Percentiles rank a stretch among this genome's conserved stretches.
These are phyloP conservation scores for Melanerpes formicivorus DNA, from an alignment of 2,113 vertebrate genomes.

Conservation along the genomic window DNA sequence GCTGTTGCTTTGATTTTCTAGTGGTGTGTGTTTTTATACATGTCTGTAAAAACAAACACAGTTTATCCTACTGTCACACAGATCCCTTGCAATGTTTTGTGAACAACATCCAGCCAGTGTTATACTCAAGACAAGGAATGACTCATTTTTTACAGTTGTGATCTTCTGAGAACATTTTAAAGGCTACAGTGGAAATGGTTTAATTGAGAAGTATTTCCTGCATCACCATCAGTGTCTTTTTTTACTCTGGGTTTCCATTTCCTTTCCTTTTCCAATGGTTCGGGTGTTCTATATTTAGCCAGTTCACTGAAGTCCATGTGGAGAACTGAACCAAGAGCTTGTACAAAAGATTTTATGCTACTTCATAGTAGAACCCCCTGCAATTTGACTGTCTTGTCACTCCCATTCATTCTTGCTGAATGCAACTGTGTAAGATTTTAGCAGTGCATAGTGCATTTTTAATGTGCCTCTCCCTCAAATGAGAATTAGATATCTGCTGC, in stretches of 20 bases:
- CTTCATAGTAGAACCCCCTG: conserved; percentile 41
- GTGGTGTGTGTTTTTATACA: conserved; percentile 50
- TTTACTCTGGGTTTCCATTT: conserved; percentile 45
- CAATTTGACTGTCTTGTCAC: conserved; percentile 66
- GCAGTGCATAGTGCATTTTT: conserved; percentile 31
- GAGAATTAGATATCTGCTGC: conserved; percentile 54
- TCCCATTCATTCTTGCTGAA: conserved; percentile 62
- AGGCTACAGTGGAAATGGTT: conserved; percentile 48
- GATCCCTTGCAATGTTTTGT: neutral
- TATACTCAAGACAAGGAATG: neutral
- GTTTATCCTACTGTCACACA: conserved; percentile 16
- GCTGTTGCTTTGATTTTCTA: conserved; percentile 55
- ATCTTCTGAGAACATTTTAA: conserved; percentile 52
- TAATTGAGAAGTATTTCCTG: conserved; percentile 55
- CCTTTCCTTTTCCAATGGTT: conserved; percentile 28
- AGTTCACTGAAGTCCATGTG: conserved; percentile 1
- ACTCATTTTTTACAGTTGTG: conserved; percentile 53
- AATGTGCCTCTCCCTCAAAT: conserved; percentile 10
- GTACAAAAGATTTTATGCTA: conserved; percentile 24
- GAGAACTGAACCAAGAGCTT: conserved; percentile 32
- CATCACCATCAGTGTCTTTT: conserved; percentile 19
- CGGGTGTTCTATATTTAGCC: conserved; percentile 68
- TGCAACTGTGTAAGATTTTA: conserved; percentile 45
- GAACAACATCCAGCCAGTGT: neutral
- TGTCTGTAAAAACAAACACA: conserved; percentile 35